These are phyloP conservation scores for Lerista edwardsae DNA, from an alignment of 2,797 vertebrate genomes.

Conservation along the genomic window DNA sequence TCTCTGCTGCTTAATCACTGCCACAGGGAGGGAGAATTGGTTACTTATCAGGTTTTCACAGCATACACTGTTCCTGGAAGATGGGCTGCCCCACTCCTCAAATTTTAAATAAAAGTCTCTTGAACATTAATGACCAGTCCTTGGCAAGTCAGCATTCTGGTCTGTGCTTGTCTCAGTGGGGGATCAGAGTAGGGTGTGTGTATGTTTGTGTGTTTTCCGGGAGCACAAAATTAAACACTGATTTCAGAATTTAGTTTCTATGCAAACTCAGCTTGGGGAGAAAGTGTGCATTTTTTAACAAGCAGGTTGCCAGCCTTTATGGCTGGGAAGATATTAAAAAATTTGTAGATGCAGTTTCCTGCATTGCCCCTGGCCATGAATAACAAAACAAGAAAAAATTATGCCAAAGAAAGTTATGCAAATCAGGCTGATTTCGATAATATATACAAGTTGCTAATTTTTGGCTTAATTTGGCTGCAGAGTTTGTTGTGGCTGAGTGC, in stretches of 20 bases:
- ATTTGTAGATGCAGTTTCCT: neutral
- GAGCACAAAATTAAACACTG: neutral
- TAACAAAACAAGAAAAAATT: neutral
- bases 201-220: neutral
- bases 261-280: neutral
- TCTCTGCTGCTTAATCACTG: neutral
- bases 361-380: neutral
- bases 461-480: no score
- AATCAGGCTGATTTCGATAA: no score
- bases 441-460: no score
- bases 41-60: neutral
- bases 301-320: neutral
- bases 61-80: neutral
- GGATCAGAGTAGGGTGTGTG: no score
- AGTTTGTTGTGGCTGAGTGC: neutral
- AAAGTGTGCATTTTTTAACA: no score
- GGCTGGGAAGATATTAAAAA: neutral
- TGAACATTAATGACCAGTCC: neutral
- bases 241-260: neutral
- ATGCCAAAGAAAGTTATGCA: no score
- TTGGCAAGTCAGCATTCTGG: neutral
- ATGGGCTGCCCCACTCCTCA: no score
- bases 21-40: fast-evolving
- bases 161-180: neutral
- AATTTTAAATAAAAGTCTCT: neutral